Evolutionary conservation across 2,113 vertebrate species (phyloP), one percentile per base, ranked within the genome.

Genomic region (Rutilus rutilus): DNA sequence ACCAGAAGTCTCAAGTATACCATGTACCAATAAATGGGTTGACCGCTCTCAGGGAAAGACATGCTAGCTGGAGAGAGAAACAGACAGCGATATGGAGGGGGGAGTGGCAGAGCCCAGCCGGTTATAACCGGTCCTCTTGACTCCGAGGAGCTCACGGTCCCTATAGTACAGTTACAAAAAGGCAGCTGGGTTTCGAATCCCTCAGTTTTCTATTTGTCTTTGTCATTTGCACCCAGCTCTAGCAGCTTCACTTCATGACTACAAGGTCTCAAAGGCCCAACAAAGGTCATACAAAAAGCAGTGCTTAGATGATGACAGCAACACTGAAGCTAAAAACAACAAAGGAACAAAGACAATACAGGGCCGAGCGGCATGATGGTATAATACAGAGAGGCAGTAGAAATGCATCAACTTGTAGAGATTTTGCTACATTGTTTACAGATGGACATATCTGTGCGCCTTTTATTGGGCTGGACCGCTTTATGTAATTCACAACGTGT

Each of bases 51-150:
- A 23, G 23, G 62, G 9, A 87, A 73, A 69, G 30, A 25, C 30
- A 59, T 1, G 7, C 12, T 19, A 36, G 36, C 59, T 33, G 45
- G 39, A 78, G n/a, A 82, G 4, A 42, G 47, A 67, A 9, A 54
- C 25, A 80, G 36, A 52, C 12, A 9, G 79, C 23, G 45, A 77
- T 67, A 57, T 11, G 47, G 57, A 85, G 69, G 23, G 25, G 36
- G 50, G 33, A 85, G 45, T 23, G 65, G 47, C 21, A 65, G 62
- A 85, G 83, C 82, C 57, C 25, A 79, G 54, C 84, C 83, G 39
- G 87, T 88, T 86, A 25, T 33, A 88, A 86, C 84, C 78, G 50
- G 87, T 83, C 50, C 39, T 82, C 45, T 82, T 21, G 27, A 69
- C 74, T 59, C 84, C 12, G 78, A 85, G 45, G 36, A 79, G 80